A percentile compares a stretch with the other conserved stretches of the same genome.
Conservation (phyloP, 2,888 invertebrate species). For the Pandemis heparana region DNA sequence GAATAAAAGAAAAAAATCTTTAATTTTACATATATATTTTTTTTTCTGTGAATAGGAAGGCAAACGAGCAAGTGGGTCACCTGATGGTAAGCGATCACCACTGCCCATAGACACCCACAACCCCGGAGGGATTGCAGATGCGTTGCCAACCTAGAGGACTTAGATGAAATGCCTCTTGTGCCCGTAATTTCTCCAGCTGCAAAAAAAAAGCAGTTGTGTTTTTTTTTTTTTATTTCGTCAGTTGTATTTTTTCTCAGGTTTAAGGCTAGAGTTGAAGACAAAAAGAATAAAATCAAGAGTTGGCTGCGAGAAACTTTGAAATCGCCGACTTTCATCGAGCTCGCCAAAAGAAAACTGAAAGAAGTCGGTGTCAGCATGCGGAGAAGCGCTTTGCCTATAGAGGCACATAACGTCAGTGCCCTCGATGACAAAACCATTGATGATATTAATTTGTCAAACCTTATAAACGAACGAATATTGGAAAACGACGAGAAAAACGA, state of each 20-base stretch:
- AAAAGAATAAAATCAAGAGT: slow-evolving; percentile 75
- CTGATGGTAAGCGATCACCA: too few species aligned
- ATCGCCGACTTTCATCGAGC: slow-evolving; percentile 70
- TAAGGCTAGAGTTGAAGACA: slow-evolving; percentile 75
- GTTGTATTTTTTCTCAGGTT: slow-evolving; percentile 57
- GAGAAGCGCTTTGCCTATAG: slow-evolving; percentile 46
- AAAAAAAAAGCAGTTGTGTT: too few species aligned
- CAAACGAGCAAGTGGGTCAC: too few species aligned
- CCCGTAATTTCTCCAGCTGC: too few species aligned
- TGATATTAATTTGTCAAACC: slow-evolving; percentile 72
- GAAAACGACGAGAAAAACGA: slow-evolving; percentile 63
- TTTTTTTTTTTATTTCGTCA: neutral
- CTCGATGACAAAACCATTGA: slow-evolving; percentile 70
- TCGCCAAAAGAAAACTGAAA: slow-evolving; percentile 71
- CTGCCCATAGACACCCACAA: too few species aligned
- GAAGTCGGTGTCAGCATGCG: slow-evolving; percentile 66
- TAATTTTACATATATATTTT: too few species aligned
- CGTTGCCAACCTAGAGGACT: too few species aligned
- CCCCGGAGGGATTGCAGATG: too few species aligned
- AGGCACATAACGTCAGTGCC: slow-evolving; percentile 47
- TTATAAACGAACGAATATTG: slow-evolving; percentile 72
- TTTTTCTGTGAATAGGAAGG: too few species aligned
- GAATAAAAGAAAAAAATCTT: too few species aligned
- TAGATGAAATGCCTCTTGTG: too few species aligned
- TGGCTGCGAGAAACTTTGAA: slow-evolving; percentile 76